These are phyloP conservation scores for Epinephelus moara DNA, from an alignment of 2,113 vertebrate genomes.

Conservation along the genomic window DNA sequence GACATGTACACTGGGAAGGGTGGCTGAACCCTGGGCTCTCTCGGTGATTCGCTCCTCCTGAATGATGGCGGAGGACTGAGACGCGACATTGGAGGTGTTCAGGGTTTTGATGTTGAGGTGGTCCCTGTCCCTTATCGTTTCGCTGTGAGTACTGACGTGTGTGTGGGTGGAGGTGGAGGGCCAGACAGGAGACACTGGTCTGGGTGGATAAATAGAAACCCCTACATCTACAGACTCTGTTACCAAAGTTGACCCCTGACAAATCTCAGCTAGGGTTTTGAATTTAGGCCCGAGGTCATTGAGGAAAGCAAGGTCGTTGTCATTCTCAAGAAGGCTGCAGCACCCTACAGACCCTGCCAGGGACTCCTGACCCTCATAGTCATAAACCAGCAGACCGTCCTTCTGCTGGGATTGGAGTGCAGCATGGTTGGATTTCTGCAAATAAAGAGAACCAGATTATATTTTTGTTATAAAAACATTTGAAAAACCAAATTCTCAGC, in stretches of 20 bases:
- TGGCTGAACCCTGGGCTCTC: conserved; percentile 28
- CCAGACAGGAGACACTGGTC: conserved; percentile 39
- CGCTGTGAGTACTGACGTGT: conserved; percentile 64
- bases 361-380: conserved; percentile 88
- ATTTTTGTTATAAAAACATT: not conserved
- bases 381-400: conserved; percentile 86
- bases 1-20: conserved; percentile 48
- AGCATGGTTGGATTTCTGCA: conserved; percentile 89
- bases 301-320: conserved; percentile 89
- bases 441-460: conserved; percentile 42
- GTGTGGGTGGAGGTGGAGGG: conserved; percentile 61
- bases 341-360: conserved; percentile 90
- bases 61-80: conserved; percentile 56
- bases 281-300: conserved; percentile 93
- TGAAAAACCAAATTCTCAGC: not conserved
- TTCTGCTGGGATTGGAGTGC: conserved; percentile 63
- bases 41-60: conserved; percentile 53
- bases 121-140: conserved; percentile 66
- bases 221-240: conserved; percentile 9
- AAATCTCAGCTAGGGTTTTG: conserved; percentile 93
- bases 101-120: conserved; percentile 39
- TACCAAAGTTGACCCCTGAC: conserved; percentile 83
- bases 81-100: conserved; percentile 59
- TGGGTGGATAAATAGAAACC: conserved; percentile 8
- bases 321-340: conserved; percentile 91